These are phyloP conservation scores for Odocoileus virginianus DNA, from an alignment of 2,113 vertebrate species.

Conservation along the genomic window DNA sequence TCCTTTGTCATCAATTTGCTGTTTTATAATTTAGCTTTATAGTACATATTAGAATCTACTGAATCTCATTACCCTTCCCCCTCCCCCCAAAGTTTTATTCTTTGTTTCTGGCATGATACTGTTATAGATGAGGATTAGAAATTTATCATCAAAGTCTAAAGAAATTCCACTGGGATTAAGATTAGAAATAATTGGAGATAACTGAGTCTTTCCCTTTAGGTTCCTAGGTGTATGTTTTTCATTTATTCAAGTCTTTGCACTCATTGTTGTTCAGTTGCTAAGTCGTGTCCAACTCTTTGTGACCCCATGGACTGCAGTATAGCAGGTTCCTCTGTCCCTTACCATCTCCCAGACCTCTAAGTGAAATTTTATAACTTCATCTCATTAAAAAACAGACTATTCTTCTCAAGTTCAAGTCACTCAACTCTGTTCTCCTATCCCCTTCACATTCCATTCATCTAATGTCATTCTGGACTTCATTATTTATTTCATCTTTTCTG, in stretches of 20 bases:
- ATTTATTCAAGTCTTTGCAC: background rate
- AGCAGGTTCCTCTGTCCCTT: background rate
- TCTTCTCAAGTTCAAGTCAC: background rate
- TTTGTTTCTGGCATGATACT: background rate
- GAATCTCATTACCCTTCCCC: background rate
- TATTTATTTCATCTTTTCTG: background rate
- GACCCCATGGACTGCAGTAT: background rate
- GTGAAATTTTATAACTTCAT: background rate
- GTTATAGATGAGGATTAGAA: background rate
- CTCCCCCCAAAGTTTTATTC: background rate
- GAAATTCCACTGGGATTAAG: background rate
- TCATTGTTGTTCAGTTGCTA: background rate
- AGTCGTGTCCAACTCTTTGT: background rate
- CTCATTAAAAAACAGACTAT: background rate
- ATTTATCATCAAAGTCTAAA: background rate
- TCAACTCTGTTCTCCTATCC: background rate
- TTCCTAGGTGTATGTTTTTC: background rate
- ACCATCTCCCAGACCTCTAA: background rate
- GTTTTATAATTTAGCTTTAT: background rate
- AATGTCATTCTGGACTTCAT: background rate
- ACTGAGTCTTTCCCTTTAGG: background rate
- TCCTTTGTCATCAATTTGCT: background rate
- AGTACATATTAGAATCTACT: background rate
- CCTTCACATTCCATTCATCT: background rate
- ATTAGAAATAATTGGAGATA: background rate